Evolutionary conservation across 2,113 vertebrate species (phyloP).

Genomic region (Meleagris gallopavo): DNA sequence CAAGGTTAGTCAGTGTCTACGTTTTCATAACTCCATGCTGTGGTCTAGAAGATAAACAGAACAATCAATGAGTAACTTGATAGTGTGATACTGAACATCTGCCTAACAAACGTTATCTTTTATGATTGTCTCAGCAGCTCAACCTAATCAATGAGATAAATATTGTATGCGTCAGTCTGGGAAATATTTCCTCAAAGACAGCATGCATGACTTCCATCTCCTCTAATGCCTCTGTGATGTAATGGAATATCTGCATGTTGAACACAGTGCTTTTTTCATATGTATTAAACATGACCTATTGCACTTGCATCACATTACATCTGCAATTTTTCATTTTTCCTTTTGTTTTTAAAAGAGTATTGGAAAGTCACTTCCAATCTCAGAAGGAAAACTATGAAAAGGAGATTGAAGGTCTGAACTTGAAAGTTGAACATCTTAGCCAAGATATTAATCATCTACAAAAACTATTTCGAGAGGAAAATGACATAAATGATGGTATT

Average conservation of each 20-base stretch:
- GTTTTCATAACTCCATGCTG: not conserved
- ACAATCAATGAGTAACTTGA: not conserved
- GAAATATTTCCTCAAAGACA: constrained; percentile 14
- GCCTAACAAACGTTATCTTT: not conserved
- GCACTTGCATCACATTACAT: accelerated
- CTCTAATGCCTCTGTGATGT: not conserved
- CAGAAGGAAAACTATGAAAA: constrained; percentile 88
- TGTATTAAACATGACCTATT: not conserved
- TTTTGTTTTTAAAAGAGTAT: constrained; percentile 75
- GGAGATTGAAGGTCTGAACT: constrained; percentile 86
- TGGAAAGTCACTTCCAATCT: constrained; percentile 89
- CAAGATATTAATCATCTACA: constrained; percentile 91
- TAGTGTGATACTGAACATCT: not conserved
- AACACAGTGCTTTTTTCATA: not conserved
- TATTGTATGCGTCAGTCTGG: not conserved
- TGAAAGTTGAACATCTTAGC: constrained; percentile 89
- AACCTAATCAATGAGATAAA: not conserved
- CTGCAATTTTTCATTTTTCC: not conserved
- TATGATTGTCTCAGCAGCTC: not conserved
- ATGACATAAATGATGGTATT: constrained; percentile 86
- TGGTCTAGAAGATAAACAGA: not conserved
- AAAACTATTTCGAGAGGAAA: constrained; percentile 91
- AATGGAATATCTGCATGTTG: not conserved
- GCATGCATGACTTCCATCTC: not conserved
- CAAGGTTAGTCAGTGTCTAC: constrained; percentile 78